Percentiles rank a stretch among this genome's conserved stretches.
Evolutionary conservation across 1,140 invertebrate genomes (phyloP).

Genomic region (Drosophila jambulina): DNA sequence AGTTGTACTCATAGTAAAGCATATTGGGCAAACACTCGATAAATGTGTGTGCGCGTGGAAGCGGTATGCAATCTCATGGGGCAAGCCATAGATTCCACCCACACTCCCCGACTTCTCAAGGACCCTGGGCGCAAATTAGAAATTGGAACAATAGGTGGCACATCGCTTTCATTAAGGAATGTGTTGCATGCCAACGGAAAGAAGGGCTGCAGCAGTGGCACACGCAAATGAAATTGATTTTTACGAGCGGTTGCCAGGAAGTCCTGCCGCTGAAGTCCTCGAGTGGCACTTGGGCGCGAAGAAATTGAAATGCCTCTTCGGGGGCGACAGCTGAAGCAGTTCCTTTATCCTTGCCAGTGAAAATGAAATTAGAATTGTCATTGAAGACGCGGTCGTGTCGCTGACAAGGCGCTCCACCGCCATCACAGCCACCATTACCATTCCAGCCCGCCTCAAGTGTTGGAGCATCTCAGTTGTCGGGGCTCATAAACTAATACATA

Average conservation of each 20-base stretch:
- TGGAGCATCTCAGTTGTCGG: slow-evolving; percentile 44
- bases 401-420: slow-evolving; percentile 54
- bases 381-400: slow-evolving; percentile 58
- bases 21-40: slow-evolving; percentile 46
- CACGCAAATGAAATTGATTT: slow-evolving; percentile 77
- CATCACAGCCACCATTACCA: slow-evolving; percentile 6
- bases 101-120: slow-evolving; percentile 59
- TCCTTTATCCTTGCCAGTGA: slow-evolving; percentile 53
- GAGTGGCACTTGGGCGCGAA: slow-evolving; percentile 71
- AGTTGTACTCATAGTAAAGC: slow-evolving; percentile 21
- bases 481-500: slow-evolving; percentile 53
- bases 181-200: slow-evolving; percentile 70
- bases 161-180: slow-evolving; percentile 76
- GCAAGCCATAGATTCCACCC: slow-evolving; percentile 2
- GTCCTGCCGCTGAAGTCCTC: slow-evolving; percentile 63
- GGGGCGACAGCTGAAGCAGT: slow-evolving; percentile 39
- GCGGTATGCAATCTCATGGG: slow-evolving; percentile 73
- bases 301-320: slow-evolving; percentile 74
- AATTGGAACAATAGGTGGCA: slow-evolving; percentile 79
- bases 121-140: slow-evolving; percentile 76
- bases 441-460: background rate
- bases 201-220: slow-evolving; percentile 56
- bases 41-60: slow-evolving; percentile 30
- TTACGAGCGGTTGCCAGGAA: slow-evolving; percentile 63
- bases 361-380: slow-evolving; percentile 83